Percentiles rank a stretch among this genome's conserved stretches.
These are phyloP conservation scores for Drosophila longiperda DNA, from an alignment of 2,888 invertebrate genomes.

Conservation along the genomic window DNA sequence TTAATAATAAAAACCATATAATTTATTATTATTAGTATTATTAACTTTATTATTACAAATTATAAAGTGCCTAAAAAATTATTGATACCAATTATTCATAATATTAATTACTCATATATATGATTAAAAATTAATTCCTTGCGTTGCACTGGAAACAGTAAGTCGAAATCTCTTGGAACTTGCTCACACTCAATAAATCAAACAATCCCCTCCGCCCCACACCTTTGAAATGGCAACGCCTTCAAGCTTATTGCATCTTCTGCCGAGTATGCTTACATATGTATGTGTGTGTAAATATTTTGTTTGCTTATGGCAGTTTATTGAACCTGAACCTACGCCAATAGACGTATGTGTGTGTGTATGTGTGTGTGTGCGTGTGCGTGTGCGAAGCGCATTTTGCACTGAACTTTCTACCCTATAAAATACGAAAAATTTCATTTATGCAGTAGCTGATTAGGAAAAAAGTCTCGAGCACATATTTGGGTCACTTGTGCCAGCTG, in stretches of 20 bases:
- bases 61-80: too few species aligned
- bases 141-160: background rate
- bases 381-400: background rate
- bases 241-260: slow-evolving; percentile 14
- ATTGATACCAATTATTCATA: too few species aligned
- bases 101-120: too few species aligned
- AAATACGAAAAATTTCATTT: background rate
- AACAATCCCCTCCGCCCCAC: background rate
- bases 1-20: background rate
- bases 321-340: slow-evolving; percentile 69
- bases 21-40: background rate
- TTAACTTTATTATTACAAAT: too few species aligned
- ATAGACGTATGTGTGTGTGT: slow-evolving; percentile 16
- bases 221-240: background rate
- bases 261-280: background rate
- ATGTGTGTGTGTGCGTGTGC: background rate
- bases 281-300: background rate
- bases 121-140: background rate
- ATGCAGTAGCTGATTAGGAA: too few species aligned
- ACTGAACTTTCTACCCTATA: slow-evolving; percentile 2
- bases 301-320: slow-evolving; percentile 53
- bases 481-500: background rate
- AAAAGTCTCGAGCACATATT: too few species aligned
- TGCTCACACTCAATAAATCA: background rate
- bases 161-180: background rate